Conservation (phyloP, 2,888 invertebrate genomes). For the Nomada ferruginata region DNA sequence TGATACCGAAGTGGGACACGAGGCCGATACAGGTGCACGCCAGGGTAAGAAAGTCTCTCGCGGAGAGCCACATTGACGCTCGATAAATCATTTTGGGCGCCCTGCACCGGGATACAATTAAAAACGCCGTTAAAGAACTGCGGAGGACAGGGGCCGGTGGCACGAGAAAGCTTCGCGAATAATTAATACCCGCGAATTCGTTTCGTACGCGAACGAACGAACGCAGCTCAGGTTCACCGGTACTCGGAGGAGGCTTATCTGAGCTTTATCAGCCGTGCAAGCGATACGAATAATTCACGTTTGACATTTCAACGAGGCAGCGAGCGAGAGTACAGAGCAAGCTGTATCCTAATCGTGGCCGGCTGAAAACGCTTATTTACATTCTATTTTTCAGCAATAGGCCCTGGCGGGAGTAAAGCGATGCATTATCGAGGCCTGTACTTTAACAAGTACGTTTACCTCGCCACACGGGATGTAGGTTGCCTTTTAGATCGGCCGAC, state of each 20-base stretch:
- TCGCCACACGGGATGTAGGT: constrained; percentile 66
- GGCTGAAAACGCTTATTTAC: constrained; percentile 57
- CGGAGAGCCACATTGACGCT: constrained; percentile 12
- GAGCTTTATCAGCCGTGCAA: constrained; percentile 10
- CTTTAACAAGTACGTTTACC: constrained; percentile 57
- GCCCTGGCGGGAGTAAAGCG: constrained; percentile 17
- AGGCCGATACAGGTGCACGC: constrained; percentile 23
- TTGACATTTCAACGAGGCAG: constrained; percentile 33
- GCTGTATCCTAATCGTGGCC: constrained; percentile 16
- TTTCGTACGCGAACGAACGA: background rate
- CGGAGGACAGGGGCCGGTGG: background rate
- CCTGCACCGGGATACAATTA: background rate
- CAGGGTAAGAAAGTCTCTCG: constrained; percentile 19
- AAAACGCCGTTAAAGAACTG: background rate
- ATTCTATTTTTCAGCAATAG: constrained; percentile 54
- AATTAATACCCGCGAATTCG: constrained; percentile 1
- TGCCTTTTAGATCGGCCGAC: constrained; percentile 73
- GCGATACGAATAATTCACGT: constrained; percentile 46
- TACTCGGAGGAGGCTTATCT: constrained; percentile 15
- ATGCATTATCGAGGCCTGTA: constrained; percentile 57
- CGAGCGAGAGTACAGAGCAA: background rate
- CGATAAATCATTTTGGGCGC: constrained; percentile 3
- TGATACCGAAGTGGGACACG: constrained; percentile 47
- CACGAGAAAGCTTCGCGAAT: background rate
- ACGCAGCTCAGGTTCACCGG: background rate